Evolutionary conservation across 1,140 invertebrate genomes (phyloP), one percentile per base, ranked within the genome.

Genomic region (Brachionus rubens): DNA sequence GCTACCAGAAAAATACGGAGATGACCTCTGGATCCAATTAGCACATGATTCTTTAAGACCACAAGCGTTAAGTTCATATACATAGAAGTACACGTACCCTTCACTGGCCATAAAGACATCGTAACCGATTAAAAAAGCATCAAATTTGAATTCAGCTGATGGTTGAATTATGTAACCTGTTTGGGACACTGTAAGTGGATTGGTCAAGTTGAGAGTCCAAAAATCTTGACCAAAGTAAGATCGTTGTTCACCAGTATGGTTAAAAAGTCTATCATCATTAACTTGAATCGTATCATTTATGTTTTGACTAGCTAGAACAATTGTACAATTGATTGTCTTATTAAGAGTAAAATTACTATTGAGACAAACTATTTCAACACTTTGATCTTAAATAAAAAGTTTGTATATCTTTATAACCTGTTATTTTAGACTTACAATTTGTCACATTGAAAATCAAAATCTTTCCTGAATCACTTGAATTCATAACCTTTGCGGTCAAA

Each of bases 281-380:
- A 54, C 3, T 33, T 28, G 26, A 28, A 54, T 54, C n/a, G 26
- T n/a, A 28, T 54, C 52, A 14, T 33, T 28, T 54, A 14, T 28
- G 26, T 54, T 28, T 33, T 54, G 52, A 54, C 52, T 54, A 28
- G 52, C 26, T 4, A 54, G 12, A 9, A 28, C 28, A 54, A 54
- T 54, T 54, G 52, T 54, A 54, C 52, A 54, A 28, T 54, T 24
- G 33, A 54, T 54, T 28, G 52, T 54, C n/a, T 28, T 54, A n/a
- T 54, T 28, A 9, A 54, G 52, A 54, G 52, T 54, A 12, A 54
- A 54, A 54, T 54, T 33, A 21, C 5, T 54, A 54, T 54, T 54
- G 26, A n/a, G 26, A 54, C 52, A 54, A 54, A 28, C n/a, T 9
- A 28, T 28, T n/a, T 54, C 52, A 30, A 28, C 16, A 28, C 52